These are phyloP conservation scores for Cotesia chilonis DNA, from an alignment of 1,140 invertebrate species.

Conservation along the genomic window DNA sequence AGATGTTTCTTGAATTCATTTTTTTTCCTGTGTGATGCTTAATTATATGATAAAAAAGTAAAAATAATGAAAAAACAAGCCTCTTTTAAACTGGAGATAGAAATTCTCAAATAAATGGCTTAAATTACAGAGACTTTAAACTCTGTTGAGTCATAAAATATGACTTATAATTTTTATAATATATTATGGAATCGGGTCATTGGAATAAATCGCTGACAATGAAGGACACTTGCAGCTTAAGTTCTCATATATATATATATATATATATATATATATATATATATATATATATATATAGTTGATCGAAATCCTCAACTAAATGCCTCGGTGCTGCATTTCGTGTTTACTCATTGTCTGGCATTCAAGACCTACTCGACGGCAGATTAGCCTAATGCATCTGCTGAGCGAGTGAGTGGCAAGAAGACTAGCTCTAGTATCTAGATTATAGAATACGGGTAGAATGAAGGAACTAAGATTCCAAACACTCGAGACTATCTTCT, in stretches of 20 bases:
- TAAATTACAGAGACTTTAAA: too few relatives aligned
- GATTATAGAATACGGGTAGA: background rate
- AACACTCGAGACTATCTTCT: slow-evolving; percentile 12
- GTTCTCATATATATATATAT: background rate
- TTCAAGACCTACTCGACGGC: slow-evolving; percentile 19
- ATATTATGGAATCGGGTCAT: background rate
- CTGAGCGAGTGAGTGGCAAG: slow-evolving; percentile 20
- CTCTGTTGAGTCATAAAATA: too few relatives aligned
- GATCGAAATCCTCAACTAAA: slow-evolving; percentile 16
- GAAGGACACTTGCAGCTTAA: background rate
- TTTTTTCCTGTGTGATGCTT: too few relatives aligned
- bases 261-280: background rate
- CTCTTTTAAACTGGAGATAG: too few relatives aligned
- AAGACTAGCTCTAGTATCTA: background rate
- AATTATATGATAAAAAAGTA: too few relatives aligned
- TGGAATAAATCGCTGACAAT: slow-evolving; percentile 1
- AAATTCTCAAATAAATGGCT: too few relatives aligned
- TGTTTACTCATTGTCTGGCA: slow-evolving; percentile 19
- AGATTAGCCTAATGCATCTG: slow-evolving; percentile 33
- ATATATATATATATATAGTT: background rate
- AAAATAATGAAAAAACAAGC: too few relatives aligned
- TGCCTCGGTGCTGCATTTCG: slow-evolving; percentile 22
- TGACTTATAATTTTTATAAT: too few relatives aligned
- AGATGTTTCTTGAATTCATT: too few relatives aligned
- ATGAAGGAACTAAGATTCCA: slow-evolving; percentile 5